A percentile compares a stretch with the other conserved stretches of the same genome.
These are phyloP conservation scores for Spongilla lacustris DNA, from an alignment of 37 sponge, comb jelly and placozoan species.

Conservation along the genomic window DNA sequence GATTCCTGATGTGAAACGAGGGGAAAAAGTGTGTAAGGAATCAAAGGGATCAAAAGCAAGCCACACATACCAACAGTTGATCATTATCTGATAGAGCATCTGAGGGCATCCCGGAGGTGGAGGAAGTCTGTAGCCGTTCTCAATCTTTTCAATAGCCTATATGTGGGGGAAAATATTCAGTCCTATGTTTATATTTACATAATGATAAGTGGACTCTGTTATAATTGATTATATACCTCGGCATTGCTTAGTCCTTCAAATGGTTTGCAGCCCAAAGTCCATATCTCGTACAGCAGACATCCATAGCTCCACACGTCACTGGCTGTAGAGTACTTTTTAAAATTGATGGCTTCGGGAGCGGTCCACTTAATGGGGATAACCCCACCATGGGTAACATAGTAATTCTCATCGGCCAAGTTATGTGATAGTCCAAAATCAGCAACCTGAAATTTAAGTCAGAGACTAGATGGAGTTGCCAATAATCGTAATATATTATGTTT, in stretches of 20 bases:
- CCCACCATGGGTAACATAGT: slow-evolving; percentile 34
- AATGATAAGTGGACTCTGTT: too few species aligned
- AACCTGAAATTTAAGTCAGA: not conserved
- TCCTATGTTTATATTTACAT: too few species aligned
- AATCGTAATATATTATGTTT: too few species aligned
- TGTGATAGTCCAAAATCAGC: not conserved
- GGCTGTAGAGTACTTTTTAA: slow-evolving; percentile 45
- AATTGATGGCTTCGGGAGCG: slow-evolving; percentile 63
- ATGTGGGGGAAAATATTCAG: not conserved
- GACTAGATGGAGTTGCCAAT: not conserved
- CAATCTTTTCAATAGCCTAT: not conserved
- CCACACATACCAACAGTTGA: not conserved
- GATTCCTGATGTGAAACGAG: not conserved
- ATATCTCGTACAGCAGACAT: slow-evolving; percentile 71
- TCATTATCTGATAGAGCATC: not conserved
- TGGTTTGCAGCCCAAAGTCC: slow-evolving; percentile 56
- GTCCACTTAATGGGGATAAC: slow-evolving; percentile 74
- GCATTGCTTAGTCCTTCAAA: slow-evolving; percentile 62
- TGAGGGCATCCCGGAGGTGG: not conserved
- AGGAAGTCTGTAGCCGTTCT: not conserved
- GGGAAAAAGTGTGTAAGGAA: too few species aligned
- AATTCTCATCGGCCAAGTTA: not conserved
- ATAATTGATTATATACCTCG: not conserved
- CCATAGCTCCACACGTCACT: slow-evolving; percentile 87
- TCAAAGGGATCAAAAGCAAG: too few species aligned